phyloP scores from a whole-genome alignment of 53 echinoderm and acorn worm genomes.

The Antedon mediterranea region DNA sequence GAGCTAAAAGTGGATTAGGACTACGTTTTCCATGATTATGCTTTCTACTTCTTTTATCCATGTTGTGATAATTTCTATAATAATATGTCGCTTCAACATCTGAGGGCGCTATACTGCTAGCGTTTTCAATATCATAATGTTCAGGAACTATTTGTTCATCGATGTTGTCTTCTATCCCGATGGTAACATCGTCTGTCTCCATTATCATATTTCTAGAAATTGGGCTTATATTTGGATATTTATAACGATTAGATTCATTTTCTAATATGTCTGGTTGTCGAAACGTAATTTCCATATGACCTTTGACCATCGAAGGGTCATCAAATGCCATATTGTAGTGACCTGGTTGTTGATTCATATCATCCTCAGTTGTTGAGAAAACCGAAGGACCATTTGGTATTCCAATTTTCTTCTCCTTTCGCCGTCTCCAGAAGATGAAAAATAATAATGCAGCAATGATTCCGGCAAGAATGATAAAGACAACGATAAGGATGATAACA shows the following conservation, averaged over 20 bases:
- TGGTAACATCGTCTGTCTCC: slow-evolving; percentile 49
- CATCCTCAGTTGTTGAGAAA: slow-evolving; percentile 4
- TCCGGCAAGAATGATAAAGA: slow-evolving; percentile 35
- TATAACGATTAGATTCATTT: slow-evolving; percentile 2
- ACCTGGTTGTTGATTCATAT: slow-evolving; percentile 43
- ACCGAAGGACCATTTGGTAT: slow-evolving; percentile 4
- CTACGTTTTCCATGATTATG: slow-evolving; percentile 32
- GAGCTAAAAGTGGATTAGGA: slow-evolving; percentile 72
- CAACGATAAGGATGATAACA: slow-evolving; percentile 27
- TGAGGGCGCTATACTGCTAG: slow-evolving; percentile 89
- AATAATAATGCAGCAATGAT: slow-evolving; percentile 25
- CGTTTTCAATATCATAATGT: slow-evolving; percentile 92
- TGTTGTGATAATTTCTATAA: slow-evolving; percentile 77
- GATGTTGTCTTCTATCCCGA: slow-evolving; percentile 22
- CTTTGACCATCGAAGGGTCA: neutral
- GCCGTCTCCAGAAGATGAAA: slow-evolving; percentile 26
- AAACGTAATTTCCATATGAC: slow-evolving; percentile 12
- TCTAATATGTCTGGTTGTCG: slow-evolving; percentile 60
- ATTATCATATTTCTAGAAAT: slow-evolving; percentile 45
- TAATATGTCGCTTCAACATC: slow-evolving; percentile 92
- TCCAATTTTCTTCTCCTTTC: slow-evolving; percentile 17
- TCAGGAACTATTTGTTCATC: slow-evolving; percentile 29
- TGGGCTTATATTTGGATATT: slow-evolving; percentile 26
- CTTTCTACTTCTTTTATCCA: slow-evolving; percentile 49
- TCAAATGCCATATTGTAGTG: neutral